Percentiles rank a stretch among this genome's conserved stretches.
These are phyloP conservation scores for Oryzias dopingdopingensis DNA, from an alignment of 2,797 vertebrate genomes.

Conservation along the genomic window DNA sequence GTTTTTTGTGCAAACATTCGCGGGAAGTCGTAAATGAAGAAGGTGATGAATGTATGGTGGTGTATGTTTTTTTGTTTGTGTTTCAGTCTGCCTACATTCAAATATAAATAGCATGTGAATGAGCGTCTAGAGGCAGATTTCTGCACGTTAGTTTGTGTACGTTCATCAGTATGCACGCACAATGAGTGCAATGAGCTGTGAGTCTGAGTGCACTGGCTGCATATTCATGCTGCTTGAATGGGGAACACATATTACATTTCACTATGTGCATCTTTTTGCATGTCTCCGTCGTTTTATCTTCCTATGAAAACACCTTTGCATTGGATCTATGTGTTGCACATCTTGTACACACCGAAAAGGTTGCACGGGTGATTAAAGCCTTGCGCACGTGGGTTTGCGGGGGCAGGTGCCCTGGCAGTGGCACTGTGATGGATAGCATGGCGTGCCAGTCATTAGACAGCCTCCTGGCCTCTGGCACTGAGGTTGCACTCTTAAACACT, in stretches of 20 bases:
- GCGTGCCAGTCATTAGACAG: slow-evolving; percentile 81
- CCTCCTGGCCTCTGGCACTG: slow-evolving; percentile 79
- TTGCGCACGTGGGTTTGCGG: slow-evolving; percentile 52
- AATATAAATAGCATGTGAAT: slow-evolving; percentile 69
- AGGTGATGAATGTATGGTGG: slow-evolving; percentile 34
- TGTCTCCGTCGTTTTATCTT: slow-evolving; percentile 23
- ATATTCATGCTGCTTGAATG: slow-evolving; percentile 55
- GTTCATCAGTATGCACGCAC: slow-evolving; percentile 61
- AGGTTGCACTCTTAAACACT: slow-evolving; percentile 78
- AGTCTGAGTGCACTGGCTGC: slow-evolving; percentile 57
- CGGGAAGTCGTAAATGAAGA: slow-evolving; percentile 56
- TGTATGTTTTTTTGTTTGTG: slow-evolving; percentile 43
- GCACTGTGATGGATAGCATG: slow-evolving; percentile 78
- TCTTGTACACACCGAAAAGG: slow-evolving; percentile 31
- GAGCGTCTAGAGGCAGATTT: slow-evolving; percentile 71
- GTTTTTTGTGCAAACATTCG: slow-evolving; percentile 70
- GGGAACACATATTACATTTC: slow-evolving; percentile 27
- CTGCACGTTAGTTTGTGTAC: slow-evolving; percentile 49
- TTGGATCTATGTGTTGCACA: slow-evolving; percentile 21
- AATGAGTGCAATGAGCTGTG: slow-evolving; percentile 67
- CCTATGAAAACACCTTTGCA: slow-evolving; percentile 17
- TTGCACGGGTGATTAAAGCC: slow-evolving; percentile 67
- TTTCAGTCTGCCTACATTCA: slow-evolving; percentile 57
- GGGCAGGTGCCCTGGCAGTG: slow-evolving; percentile 72
- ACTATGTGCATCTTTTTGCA: slow-evolving; percentile 25